Evolutionary conservation across 2,888 invertebrate species (phyloP).

Genomic region (Phanerotoma sp.): DNA sequence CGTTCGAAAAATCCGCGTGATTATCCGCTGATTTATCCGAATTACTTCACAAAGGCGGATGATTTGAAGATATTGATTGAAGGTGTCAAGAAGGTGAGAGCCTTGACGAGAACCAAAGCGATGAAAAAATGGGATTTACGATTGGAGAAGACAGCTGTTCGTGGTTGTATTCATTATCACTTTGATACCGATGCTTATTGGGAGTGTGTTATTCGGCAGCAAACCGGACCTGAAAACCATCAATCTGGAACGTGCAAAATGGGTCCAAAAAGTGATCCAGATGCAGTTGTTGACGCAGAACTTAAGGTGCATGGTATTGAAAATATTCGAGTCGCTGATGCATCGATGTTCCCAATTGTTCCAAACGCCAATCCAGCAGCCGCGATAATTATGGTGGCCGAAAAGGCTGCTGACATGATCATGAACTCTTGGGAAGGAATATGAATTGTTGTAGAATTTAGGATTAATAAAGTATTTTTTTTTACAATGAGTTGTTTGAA

Average conservation of each 20-base stretch:
- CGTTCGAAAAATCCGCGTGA: constrained; percentile 66
- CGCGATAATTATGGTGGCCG: constrained; percentile 71
- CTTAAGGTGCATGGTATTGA: constrained; percentile 65
- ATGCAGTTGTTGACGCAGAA: constrained; percentile 63
- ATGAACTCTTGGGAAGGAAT: constrained; percentile 58
- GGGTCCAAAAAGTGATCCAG: constrained; percentile 59
- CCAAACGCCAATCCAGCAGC: constrained; percentile 69
- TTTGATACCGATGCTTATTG: constrained; percentile 67
- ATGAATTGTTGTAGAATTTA: not conserved
- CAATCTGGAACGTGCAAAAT: constrained; percentile 65
- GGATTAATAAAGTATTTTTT: constrained; percentile 9
- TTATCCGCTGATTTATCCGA: constrained; percentile 69
- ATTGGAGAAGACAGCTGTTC: constrained; percentile 61
- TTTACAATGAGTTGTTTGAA: not conserved
- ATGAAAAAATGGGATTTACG: constrained; percentile 65
- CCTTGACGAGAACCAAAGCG: constrained; percentile 62
- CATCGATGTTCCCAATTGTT: constrained; percentile 68
- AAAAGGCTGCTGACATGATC: constrained; percentile 70
- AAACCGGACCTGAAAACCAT: constrained; percentile 68
- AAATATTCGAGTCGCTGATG: constrained; percentile 68
- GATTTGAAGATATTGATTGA: constrained; percentile 66
- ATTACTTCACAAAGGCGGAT: constrained; percentile 68
- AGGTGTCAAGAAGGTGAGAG: constrained; percentile 63
- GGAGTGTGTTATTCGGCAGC: constrained; percentile 65
- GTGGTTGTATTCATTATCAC: constrained; percentile 60